Evolutionary conservation across 2,797 vertebrate species (phyloP), one percentile per base, ranked within the genome.

Genomic region (Myotis daubentonii): DNA sequence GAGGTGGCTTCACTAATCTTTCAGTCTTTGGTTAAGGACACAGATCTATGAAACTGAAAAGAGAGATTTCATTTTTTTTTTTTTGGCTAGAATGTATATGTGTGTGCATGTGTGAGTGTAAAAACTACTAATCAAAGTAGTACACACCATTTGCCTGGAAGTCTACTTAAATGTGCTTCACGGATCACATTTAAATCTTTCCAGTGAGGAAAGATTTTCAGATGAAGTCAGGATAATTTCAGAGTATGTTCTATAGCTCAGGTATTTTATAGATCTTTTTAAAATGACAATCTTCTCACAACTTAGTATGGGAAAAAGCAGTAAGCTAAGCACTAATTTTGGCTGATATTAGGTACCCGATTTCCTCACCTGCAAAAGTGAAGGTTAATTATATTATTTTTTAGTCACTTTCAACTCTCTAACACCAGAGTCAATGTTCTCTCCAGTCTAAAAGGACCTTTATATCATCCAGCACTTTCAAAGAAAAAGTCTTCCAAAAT

Each of bases 61-160:
- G 23, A 88, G 3, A 79, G 8, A 87, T 47, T 87, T 71, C n/a
- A 44, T 62, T 90, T 93, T 90, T 93, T 62, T 90, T 93, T 90
- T 93, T 71, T 70, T 66, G 23, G 57, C 47, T 28, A 86, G 20
- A 51, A 62, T 23, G 2, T 16, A 1, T 11, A 25, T 47, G 22
- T 28, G 0, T 53, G 8, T 38, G 25, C 19, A 57, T 19, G 28
- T 78, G 5, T 38, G 36, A 72, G 16, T 12, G 1, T 82, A 93
- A 90, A 93, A 86, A 83, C 62, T 65, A n/a, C 36, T 94, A 6
- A 65, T 83, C 8, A 83, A 68, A 79, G 51, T 33, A 86, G 49
- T 28, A 74, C 66, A 15, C 13, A 84, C 36, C 49, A 12, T 81
- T n/a, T 90, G 66, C 49, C 68, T 65, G 33, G n/a, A 8, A 60